Evolutionary conservation across 2,888 invertebrate species (phyloP).

Genomic region (Pandemis heparana): DNA sequence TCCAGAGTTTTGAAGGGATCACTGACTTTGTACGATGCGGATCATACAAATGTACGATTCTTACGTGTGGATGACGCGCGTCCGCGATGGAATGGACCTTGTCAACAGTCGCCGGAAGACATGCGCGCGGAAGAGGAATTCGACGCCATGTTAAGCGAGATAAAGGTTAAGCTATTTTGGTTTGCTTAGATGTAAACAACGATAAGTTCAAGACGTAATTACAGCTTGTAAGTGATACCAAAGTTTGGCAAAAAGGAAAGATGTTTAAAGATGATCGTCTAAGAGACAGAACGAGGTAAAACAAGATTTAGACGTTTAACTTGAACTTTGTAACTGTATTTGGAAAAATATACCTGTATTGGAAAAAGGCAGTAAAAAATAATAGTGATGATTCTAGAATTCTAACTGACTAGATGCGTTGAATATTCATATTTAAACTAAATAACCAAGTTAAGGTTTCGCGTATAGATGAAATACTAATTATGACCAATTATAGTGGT

Average conservation of each 20-base stretch:
- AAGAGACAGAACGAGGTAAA: neutral
- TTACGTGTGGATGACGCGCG: conserved; percentile 9
- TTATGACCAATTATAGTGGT: conserved; percentile 63
- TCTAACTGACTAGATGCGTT: conserved; percentile 2
- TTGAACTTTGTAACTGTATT: too few species aligned
- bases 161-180: conserved; percentile 38
- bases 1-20: conserved; percentile 26
- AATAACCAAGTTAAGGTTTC: conserved; percentile 50
- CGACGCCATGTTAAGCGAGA: conserved; percentile 27
- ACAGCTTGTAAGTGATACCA: neutral
- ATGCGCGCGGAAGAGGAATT: conserved; percentile 38
- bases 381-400: neutral
- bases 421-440: conserved; percentile 43
- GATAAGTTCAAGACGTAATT: conserved; percentile 6
- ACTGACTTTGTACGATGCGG: neutral
- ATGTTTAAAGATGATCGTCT: too few species aligned
- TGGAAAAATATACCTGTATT: too few species aligned
- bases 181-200: conserved; percentile 36
- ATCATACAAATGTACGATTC: neutral
- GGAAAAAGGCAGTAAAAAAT: neutral
- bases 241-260: neutral
- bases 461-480: conserved; percentile 57
- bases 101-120: conserved; percentile 35
- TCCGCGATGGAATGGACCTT: conserved; percentile 23
- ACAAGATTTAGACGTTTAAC: neutral